Evolutionary conservation across 1,140 invertebrate genomes (phyloP), one percentile per base, ranked within the genome.

Genomic region (Heliconius nattereri): DNA sequence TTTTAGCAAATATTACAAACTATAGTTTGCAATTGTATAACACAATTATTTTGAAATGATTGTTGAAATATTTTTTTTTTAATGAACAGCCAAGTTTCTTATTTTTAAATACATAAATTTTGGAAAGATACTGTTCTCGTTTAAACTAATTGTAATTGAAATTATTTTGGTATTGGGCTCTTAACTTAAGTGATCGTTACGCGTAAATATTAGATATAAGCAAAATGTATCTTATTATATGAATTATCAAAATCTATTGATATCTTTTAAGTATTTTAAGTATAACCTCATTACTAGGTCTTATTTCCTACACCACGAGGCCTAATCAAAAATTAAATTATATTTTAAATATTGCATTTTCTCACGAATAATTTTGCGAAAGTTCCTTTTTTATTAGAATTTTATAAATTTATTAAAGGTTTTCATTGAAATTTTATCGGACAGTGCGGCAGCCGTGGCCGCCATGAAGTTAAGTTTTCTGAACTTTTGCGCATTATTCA

Each of bases 351-450:
- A 80, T 74, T 40, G 75, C 75, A 78, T 70, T 40, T 76, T 70
- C 35, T 71, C 40, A 77, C 20, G 29, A 74, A 81, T 78, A 45
- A 52, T 78, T 78, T 52, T 35, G 45, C 76, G 19, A 81, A 78
- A 81, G 80, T 81, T 78, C 80, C 80, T 81, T 78, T 81, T 78
- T 78, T 16, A 40, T 20, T 78, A 78, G 76, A 78, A 75, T 78
- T 20, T 71, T 79, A 78, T 32, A 71, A 52, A 26, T 40, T 54
- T 81, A 78, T 73, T 76, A 52, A 78, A 81, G 57, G 71, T 26
- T 77, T 37, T 66, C 23, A 19, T 66, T 66, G 9, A 66, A 26
- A 66, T 66, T 74, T 78, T 57, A 78, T 57, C 23, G 71, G 54
- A 20, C 16, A 52, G 49, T 52, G 19, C 19, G 19, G 19, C 49